Percentiles rank a stretch among this genome's conserved stretches.
phyloP scores from a whole-genome alignment of 2,888 invertebrate genomes.

The Cremastinae sp. region DNA sequence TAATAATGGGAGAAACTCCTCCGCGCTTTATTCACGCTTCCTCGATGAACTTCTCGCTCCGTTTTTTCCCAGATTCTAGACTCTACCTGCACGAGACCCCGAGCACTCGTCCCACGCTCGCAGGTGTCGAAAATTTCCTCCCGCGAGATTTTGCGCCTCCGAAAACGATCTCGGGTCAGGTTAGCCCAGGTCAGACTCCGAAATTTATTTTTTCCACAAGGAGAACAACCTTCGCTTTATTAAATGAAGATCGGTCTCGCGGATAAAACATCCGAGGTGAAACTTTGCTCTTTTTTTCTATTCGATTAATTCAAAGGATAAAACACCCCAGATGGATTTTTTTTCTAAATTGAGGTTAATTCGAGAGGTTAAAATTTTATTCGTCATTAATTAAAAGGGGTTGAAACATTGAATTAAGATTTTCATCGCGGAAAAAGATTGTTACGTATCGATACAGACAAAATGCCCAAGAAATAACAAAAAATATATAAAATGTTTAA shows the following conservation, averaged over 20 bases:
- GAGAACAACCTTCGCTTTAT: constrained; percentile 37
- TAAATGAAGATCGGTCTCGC: constrained; percentile 53
- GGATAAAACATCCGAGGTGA: constrained; percentile 54
- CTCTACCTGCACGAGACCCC: constrained; percentile 44
- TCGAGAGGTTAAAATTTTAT: constrained; percentile 16
- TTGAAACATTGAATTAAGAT: constrained; percentile 26
- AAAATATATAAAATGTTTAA: no score
- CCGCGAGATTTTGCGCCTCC: constrained; percentile 4
- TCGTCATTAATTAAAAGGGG: constrained; percentile 46
- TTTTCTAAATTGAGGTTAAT: constrained; percentile 4
- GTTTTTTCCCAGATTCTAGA: constrained; percentile 27
- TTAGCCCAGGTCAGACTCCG: constrained; percentile 64
- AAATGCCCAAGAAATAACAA: not conserved
- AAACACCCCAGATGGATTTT: no score
- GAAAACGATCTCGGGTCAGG: not conserved
- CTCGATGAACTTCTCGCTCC: constrained; percentile 9
- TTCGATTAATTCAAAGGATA: no score
- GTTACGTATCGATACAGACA: constrained; percentile 41
- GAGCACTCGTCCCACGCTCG: constrained; percentile 68
- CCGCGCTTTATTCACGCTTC: constrained; percentile 52
- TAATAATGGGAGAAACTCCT: constrained; percentile 51
- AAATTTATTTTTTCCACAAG: constrained; percentile 12
- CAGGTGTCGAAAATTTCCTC: constrained; percentile 70
- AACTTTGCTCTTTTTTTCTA: constrained; percentile 19
- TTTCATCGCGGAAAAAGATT: constrained; percentile 15